Evolutionary conservation across 2,113 vertebrate genomes (phyloP).

Genomic region (Tursiops truncatus): DNA sequence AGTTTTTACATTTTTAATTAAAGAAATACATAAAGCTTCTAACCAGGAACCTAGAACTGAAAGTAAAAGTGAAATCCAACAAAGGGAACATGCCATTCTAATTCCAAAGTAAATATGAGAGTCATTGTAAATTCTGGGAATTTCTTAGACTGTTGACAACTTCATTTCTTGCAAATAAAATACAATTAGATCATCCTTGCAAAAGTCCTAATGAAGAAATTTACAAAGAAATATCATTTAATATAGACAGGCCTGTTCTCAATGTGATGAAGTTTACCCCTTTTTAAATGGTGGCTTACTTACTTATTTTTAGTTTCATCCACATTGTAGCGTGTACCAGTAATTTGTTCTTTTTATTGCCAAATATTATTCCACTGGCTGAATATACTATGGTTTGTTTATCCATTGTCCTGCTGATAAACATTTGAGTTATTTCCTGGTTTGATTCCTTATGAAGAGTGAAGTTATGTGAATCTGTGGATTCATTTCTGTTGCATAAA

Average conservation of each 20-base stretch:
- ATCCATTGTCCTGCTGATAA: not conserved
- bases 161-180: not conserved
- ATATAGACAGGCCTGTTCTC: not conserved
- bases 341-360: not conserved
- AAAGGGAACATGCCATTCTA: constrained; percentile 8
- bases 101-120: not conserved
- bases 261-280: not conserved
- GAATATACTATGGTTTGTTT: too few relatives aligned
- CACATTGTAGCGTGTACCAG: not conserved
- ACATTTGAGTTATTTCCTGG: not conserved
- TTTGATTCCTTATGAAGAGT: not conserved
- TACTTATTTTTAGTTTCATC: not conserved
- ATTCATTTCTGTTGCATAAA: not conserved
- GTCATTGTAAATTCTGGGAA: not conserved
- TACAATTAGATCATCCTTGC: not conserved
- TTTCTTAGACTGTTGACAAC: not conserved
- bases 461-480: not conserved
- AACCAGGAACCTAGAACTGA: constrained; percentile 25
- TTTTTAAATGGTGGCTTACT: not conserved
- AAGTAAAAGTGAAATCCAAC: constrained; percentile 55
- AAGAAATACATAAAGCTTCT: not conserved
- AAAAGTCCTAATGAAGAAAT: not conserved
- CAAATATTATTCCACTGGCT: not conserved
- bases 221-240: not conserved
- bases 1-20: not conserved